phyloP scores from a whole-genome alignment of 2,113 vertebrate species.

The Addax nasomaculatus region DNA sequence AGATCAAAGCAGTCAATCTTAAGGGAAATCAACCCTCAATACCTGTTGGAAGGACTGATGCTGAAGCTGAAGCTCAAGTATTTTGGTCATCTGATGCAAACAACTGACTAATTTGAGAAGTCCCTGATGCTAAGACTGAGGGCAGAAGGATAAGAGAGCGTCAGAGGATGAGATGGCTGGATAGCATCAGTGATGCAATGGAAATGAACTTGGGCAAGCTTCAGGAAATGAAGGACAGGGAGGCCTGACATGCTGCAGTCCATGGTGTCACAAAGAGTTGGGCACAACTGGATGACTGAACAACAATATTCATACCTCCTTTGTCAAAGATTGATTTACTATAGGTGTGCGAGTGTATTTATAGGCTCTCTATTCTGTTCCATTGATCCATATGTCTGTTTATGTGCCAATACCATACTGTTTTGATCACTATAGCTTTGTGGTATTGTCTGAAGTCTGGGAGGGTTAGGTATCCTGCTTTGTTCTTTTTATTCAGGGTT shows the following conservation, averaged over 20 bases:
- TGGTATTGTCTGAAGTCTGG: background rate
- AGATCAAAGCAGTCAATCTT: background rate
- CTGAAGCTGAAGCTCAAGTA: background rate
- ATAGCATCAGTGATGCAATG: background rate
- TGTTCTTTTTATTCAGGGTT: background rate
- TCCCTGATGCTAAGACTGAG: background rate
- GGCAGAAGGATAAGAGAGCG: fast-evolving
- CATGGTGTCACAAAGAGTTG: background rate
- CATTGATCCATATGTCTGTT: background rate
- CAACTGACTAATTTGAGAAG: background rate
- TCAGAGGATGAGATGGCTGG: background rate
- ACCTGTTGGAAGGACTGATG: background rate
- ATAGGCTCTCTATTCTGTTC: background rate
- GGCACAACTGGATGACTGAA: background rate
- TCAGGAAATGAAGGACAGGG: background rate
- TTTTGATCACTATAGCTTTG: background rate
- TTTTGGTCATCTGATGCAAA: background rate
- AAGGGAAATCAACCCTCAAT: background rate
- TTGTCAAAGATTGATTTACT: background rate
- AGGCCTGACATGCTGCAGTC: background rate
- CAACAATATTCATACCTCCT: background rate
- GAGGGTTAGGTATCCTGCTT: background rate
- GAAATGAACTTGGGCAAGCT: background rate
- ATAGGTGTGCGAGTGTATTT: background rate
- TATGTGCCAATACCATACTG: background rate